Evolutionary conservation across 2,797 vertebrate species (phyloP).

Genomic region (Arnoldichthys spilopterus): DNA sequence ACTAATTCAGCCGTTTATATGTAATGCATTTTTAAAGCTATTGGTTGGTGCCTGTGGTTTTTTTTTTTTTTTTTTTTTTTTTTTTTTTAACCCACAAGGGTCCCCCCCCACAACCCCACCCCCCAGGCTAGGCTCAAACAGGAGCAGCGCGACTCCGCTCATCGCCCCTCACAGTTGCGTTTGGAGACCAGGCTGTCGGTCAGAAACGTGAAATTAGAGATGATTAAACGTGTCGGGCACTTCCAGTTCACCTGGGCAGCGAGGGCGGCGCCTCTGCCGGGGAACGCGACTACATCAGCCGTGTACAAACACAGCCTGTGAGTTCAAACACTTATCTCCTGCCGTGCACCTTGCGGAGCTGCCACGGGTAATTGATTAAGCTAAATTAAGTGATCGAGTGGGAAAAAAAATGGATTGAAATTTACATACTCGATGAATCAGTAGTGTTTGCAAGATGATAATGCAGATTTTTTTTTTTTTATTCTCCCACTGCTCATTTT

Average conservation of each 20-base stretch:
- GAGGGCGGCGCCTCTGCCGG: neutral
- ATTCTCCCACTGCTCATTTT: too few relatives aligned
- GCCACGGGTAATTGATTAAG: neutral
- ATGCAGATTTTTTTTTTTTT: too few relatives aligned
- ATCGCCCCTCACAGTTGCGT: neutral
- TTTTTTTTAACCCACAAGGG: neutral
- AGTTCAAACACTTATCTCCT: conserved; percentile 13
- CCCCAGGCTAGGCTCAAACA: neutral
- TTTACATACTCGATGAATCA: too few relatives aligned
- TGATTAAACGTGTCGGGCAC: conserved; percentile 23
- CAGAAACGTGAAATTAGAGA: conserved; percentile 24
- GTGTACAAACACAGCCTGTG: conserved; percentile 39
- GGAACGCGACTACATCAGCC: conserved; percentile 7
- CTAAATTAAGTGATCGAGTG: neutral
- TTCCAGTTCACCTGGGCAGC: conserved; percentile 11
- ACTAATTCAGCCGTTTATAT: neutral
- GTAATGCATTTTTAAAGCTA: conserved; percentile 3
- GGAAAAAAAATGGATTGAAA: too few relatives aligned
- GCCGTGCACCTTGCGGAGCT: neutral
- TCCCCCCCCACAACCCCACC: too few relatives aligned
- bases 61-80: neutral
- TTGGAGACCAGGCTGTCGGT: conserved; percentile 9
- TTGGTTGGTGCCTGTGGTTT: too few relatives aligned
- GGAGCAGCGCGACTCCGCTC: neutral
- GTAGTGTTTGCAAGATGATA: too few relatives aligned